These are phyloP conservation scores for Acleris sparsana DNA, from an alignment of 2,888 invertebrate species.

Conservation along the genomic window DNA sequence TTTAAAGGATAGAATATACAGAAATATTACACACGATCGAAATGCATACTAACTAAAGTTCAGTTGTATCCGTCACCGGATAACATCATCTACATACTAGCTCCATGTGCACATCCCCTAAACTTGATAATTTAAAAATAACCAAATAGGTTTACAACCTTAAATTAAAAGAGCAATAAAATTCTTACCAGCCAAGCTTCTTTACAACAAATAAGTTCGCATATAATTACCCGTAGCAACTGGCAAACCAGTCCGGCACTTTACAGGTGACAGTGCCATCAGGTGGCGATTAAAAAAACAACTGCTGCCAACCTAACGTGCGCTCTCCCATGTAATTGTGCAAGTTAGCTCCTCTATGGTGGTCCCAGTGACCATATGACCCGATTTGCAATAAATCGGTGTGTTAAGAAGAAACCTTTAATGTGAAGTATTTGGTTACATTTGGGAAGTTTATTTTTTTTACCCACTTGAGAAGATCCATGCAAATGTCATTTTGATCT, in stretches of 20 bases:
- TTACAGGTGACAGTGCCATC: constrained; percentile 37
- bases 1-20: no score
- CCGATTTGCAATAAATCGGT: constrained; percentile 37
- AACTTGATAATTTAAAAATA: not conserved
- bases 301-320: constrained; percentile 41
- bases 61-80: no score
- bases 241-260: constrained; percentile 34
- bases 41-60: no score
- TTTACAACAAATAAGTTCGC: constrained; percentile 33
- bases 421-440: constrained; percentile 29
- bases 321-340: constrained; percentile 61
- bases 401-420: constrained; percentile 50
- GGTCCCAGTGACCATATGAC: constrained; percentile 62
- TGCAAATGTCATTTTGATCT: constrained; percentile 6
- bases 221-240: constrained; percentile 32
- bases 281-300: constrained; percentile 28
- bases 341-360: constrained; percentile 47
- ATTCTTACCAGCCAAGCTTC: constrained; percentile 16
- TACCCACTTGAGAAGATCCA: constrained; percentile 1
- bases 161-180: not conserved
- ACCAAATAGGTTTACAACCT: not conserved
- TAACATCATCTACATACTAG: no score
- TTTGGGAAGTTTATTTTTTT: constrained; percentile 9
- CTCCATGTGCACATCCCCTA: not conserved
- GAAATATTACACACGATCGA: not conserved